Percentiles rank a stretch among this genome's conserved stretches.
Conservation (phyloP, 2,113 vertebrate species). For the Strix aluco region DNA sequence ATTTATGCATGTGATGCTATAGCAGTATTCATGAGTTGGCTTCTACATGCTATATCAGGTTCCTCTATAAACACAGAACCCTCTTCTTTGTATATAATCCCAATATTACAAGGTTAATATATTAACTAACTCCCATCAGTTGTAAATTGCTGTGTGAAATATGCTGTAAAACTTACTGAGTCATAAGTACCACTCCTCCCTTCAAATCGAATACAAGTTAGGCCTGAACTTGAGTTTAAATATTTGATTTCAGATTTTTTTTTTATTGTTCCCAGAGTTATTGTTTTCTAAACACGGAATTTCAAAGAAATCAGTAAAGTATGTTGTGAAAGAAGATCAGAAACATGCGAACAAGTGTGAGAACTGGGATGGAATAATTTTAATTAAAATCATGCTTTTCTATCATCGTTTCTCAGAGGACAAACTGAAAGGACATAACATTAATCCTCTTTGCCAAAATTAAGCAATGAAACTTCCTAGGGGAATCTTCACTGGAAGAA, state of each 20-base stretch:
- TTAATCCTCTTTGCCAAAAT: conserved; percentile 24
- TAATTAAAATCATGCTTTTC: not conserved
- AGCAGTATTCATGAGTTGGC: not conserved
- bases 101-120: not conserved
- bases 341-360: not conserved
- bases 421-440: conserved; percentile 4
- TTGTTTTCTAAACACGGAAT: not conserved
- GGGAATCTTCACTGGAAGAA: conserved; percentile 7
- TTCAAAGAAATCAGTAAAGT: not conserved
- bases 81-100: not conserved
- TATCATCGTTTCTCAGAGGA: not conserved
- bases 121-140: not conserved
- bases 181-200: not conserved
- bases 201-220: not conserved
- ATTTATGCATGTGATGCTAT: not conserved
- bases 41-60: not conserved
- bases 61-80: not conserved
- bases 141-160: not conserved
- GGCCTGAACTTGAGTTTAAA: not conserved
- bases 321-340: not conserved
- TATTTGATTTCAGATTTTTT: not conserved
- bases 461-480: not conserved
- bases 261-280: not conserved
- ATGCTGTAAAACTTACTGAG: not conserved
- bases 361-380: not conserved